These are phyloP conservation scores for Ormyrus thymus DNA, from an alignment of 2,888 invertebrate species.

Conservation along the genomic window DNA sequence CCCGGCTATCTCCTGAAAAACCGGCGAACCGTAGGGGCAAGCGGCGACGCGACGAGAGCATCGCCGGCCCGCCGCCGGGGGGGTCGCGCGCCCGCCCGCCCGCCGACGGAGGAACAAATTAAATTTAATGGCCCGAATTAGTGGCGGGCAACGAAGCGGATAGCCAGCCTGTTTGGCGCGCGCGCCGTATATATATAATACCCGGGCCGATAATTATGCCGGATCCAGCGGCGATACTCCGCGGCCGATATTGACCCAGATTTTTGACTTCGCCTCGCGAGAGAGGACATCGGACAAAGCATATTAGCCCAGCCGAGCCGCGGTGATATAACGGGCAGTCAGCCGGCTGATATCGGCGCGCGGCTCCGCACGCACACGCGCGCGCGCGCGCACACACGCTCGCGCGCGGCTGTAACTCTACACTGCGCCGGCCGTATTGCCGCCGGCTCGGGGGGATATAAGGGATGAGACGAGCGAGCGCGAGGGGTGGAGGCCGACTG, in stretches of 20 bases:
- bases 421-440: slow-evolving; percentile 53
- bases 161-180: slow-evolving; percentile 55
- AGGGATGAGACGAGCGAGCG: slow-evolving; percentile 59
- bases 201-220: too few relatives aligned
- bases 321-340: slow-evolving; percentile 67
- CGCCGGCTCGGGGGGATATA: slow-evolving; percentile 62
- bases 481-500: slow-evolving; percentile 58
- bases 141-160: slow-evolving; percentile 61
- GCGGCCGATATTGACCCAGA: too few relatives aligned
- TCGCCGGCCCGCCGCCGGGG: background rate
- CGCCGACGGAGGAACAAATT: slow-evolving; percentile 64
- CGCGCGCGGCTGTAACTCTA: too few relatives aligned
- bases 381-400: background rate
- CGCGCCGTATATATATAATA: slow-evolving; percentile 33
- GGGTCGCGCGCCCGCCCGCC: background rate
- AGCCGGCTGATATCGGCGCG: slow-evolving; percentile 63
- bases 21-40: slow-evolving; percentile 2
- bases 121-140: slow-evolving; percentile 73
- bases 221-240: too few relatives aligned
- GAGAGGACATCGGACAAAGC: slow-evolving; percentile 53
- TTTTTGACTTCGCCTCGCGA: background rate
- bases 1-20: too few relatives aligned
- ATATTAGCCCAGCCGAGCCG: slow-evolving; percentile 52
- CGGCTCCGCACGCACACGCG: too few relatives aligned
- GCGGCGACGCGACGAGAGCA: background rate